Percentiles rank a stretch among this genome's conserved stretches.
Conservation (phyloP, 1,140 invertebrate genomes). For the Drosophila athabasca region DNA sequence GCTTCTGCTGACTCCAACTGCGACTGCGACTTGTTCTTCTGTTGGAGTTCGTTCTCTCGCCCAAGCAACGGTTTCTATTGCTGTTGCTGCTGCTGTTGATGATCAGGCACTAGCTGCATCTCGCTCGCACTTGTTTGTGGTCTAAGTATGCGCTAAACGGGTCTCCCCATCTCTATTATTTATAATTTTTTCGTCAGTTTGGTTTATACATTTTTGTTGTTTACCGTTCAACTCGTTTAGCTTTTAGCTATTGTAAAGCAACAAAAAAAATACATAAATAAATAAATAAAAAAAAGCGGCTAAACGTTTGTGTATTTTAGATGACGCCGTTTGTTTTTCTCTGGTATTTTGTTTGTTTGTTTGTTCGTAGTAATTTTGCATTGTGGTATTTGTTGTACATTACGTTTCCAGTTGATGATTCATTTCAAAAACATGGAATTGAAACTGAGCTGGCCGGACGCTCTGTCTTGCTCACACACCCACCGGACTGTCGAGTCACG, state of each 20-base stretch:
- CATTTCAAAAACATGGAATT: conserved; percentile 66
- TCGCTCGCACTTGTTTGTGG: conserved; percentile 7
- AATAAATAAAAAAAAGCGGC: not conserved
- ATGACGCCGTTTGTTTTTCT: not conserved
- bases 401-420: conserved; percentile 60
- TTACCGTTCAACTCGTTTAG: conserved; percentile 65
- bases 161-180: conserved; percentile 44
- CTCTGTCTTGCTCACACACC: conserved; percentile 19
- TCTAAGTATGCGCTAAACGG: conserved; percentile 32
- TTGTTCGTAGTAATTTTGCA: conserved; percentile 21
- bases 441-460: conserved; percentile 54
- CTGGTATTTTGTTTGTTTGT: conserved; percentile 18
- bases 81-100: conserved; percentile 30
- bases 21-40: conserved; percentile 16
- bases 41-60: conserved; percentile 11
- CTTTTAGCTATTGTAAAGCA: conserved; percentile 15
- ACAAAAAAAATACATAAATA: too few species aligned
- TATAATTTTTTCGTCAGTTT: conserved; percentile 46
- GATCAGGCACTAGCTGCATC: conserved; percentile 17
- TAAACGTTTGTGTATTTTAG: conserved; percentile 17
- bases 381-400: conserved; percentile 41
- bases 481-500: not conserved
- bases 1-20: too few species aligned
- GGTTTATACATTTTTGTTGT: conserved; percentile 32
- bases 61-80: conserved; percentile 28